Percentiles rank a stretch among this genome's conserved stretches.
Evolutionary conservation across 2,113 vertebrate species (phyloP).

Genomic region (Crotalus horridus): DNA sequence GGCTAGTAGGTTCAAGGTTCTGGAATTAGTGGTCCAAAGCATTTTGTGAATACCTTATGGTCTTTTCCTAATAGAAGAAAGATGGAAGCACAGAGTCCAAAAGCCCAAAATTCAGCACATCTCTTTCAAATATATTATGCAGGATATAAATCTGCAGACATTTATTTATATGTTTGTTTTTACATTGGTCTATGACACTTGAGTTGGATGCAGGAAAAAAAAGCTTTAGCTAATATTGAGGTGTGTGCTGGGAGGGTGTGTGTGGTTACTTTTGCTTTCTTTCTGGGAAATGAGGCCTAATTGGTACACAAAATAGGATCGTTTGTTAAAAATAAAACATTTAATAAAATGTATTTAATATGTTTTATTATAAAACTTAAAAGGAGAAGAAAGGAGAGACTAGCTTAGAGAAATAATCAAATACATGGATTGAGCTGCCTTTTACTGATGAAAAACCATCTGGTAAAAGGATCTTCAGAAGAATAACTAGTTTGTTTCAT

Average conservation of each 20-base stretch:
- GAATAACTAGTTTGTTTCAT: constrained; percentile 41
- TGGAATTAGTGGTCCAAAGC: neutral
- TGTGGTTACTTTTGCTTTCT: neutral
- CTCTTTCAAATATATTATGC: neutral
- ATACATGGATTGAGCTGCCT: neutral
- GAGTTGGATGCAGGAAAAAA: neutral
- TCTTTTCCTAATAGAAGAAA: neutral
- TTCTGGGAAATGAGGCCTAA: neutral
- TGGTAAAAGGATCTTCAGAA: constrained; percentile 29
- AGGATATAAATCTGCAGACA: neutral
- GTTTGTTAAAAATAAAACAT: neutral
- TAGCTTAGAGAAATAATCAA: neutral
- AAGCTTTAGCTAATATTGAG: neutral
- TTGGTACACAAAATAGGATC: neutral
- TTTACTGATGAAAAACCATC: neutral
- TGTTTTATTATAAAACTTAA: neutral
- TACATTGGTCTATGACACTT: neutral
- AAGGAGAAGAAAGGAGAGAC: neutral
- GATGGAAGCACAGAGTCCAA: constrained; percentile 11
- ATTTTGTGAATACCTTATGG: neutral
- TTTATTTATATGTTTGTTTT: neutral
- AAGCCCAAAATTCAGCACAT: neutral
- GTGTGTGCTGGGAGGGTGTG: neutral
- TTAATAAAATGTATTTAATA: neutral
- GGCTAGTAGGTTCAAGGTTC: neutral